Conservation (phyloP, 2,888 invertebrate genomes). For the Trachelus troglodyta region DNA sequence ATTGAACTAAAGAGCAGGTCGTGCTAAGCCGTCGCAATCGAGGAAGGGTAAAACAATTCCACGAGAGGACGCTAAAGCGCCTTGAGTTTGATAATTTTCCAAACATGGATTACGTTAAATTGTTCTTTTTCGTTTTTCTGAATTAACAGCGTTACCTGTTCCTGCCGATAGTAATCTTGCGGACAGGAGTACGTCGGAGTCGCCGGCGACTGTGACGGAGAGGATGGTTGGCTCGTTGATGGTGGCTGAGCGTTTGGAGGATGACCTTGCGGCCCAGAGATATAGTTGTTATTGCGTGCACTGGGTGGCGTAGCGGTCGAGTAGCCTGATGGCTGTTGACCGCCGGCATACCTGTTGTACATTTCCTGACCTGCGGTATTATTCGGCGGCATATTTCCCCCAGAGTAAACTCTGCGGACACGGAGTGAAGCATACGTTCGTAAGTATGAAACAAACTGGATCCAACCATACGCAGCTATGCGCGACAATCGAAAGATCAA, state of each 20-base stretch:
- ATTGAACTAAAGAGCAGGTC: slow-evolving; percentile 14
- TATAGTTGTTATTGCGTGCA: slow-evolving; percentile 67
- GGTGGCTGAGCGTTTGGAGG: slow-evolving; percentile 71
- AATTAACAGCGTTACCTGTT: slow-evolving; percentile 70
- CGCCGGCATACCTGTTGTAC: slow-evolving; percentile 63
- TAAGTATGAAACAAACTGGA: neutral
- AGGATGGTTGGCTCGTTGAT: slow-evolving; percentile 81
- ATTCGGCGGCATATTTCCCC: slow-evolving; percentile 59
- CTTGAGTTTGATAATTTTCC: neutral
- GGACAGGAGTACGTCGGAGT: slow-evolving; percentile 66
- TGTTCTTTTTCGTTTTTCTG: neutral
- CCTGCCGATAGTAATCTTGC: slow-evolving; percentile 68
- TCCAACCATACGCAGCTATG: neutral
- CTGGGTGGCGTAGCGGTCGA: slow-evolving; percentile 54
- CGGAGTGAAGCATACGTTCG: neutral
- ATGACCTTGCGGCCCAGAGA: slow-evolving; percentile 70
- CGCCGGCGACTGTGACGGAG: slow-evolving; percentile 79
- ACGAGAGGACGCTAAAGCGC: neutral
- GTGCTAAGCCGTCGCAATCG: neutral
- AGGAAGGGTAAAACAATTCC: neutral
- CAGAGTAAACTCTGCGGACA: slow-evolving; percentile 59
- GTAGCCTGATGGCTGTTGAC: slow-evolving; percentile 59
- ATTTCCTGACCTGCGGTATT: slow-evolving; percentile 62
- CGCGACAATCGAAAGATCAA: slow-evolving; percentile 4
- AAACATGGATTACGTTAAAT: neutral